Evolutionary conservation across 1,140 invertebrate species (phyloP).

Genomic region (Euglossa dilemma): DNA sequence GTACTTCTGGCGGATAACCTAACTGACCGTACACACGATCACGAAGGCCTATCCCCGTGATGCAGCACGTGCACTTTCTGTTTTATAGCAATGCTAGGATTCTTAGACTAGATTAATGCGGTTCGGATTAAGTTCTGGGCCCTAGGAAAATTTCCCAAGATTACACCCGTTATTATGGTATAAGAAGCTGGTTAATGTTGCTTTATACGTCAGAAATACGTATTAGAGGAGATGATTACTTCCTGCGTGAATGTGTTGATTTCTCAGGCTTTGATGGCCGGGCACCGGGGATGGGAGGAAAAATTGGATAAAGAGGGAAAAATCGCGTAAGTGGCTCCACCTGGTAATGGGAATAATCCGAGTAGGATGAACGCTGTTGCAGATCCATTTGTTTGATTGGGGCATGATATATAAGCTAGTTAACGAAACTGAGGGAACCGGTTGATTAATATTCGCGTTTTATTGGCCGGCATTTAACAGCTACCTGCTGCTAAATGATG

Average conservation of each 20-base stretch:
- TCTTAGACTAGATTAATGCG: not conserved
- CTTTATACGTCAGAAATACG: slow-evolving; percentile 4
- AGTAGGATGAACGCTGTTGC: not conserved
- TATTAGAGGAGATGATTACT: slow-evolving; percentile 16
- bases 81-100: not conserved
- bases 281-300: too few relatives aligned
- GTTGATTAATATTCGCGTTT: too few relatives aligned
- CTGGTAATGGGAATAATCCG: not conserved
- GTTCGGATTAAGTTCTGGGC: not conserved
- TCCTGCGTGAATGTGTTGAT: slow-evolving; percentile 19
- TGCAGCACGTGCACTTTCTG: not conserved
- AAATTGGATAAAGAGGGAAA: not conserved
- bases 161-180: slow-evolving; percentile 5
- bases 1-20: not conserved
- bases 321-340: not conserved
- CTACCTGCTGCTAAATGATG: too few relatives aligned
- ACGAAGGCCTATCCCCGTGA: not conserved
- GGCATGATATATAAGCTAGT: too few relatives aligned
- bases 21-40: not conserved
- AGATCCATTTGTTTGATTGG: not conserved
- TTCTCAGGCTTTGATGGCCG: not conserved
- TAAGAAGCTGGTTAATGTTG: slow-evolving; percentile 20
- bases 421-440: too few relatives aligned
- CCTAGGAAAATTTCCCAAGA: slow-evolving; percentile 4
- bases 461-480: too few relatives aligned